phyloP scores from a whole-genome alignment of 2,113 vertebrate genomes.

The Forbesichthys agassizii region DNA sequence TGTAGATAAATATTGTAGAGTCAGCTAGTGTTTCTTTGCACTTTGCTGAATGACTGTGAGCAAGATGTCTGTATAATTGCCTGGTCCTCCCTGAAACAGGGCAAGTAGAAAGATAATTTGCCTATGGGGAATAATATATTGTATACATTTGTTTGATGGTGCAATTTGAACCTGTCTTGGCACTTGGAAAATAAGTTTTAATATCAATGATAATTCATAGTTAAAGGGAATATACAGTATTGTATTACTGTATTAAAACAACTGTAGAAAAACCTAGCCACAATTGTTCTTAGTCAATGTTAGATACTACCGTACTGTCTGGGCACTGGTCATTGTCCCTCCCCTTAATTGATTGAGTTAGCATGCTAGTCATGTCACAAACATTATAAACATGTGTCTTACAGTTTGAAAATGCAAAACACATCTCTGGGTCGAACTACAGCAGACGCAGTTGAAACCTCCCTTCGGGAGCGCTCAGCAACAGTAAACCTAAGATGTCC shows the following conservation, averaged over 20 bases:
- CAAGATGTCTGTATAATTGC: background rate
- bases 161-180: too few relatives aligned
- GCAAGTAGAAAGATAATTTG: slow-evolving; percentile 1
- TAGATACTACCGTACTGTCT: too few relatives aligned
- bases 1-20: background rate
- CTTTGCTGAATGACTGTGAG: background rate
- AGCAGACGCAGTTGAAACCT: background rate
- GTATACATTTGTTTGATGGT: background rate
- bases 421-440: background rate
- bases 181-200: too few relatives aligned
- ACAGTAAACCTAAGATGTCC: background rate
- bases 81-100: background rate
- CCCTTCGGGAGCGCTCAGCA: background rate
- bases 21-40: background rate
- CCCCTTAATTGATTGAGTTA: slow-evolving; percentile 35
- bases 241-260: too few relatives aligned
- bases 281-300: too few relatives aligned
- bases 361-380: slow-evolving; percentile 24
- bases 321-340: slow-evolving; percentile 12
- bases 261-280: background rate
- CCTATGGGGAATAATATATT: background rate
- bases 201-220: too few relatives aligned
- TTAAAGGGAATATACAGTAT: too few relatives aligned
- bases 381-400: slow-evolving; percentile 21
- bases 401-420: slow-evolving; percentile 13